Base-by-base conservation (phyloP, 2,113 vertebrate genomes). In the Dasypus novemcinctus region DNA sequence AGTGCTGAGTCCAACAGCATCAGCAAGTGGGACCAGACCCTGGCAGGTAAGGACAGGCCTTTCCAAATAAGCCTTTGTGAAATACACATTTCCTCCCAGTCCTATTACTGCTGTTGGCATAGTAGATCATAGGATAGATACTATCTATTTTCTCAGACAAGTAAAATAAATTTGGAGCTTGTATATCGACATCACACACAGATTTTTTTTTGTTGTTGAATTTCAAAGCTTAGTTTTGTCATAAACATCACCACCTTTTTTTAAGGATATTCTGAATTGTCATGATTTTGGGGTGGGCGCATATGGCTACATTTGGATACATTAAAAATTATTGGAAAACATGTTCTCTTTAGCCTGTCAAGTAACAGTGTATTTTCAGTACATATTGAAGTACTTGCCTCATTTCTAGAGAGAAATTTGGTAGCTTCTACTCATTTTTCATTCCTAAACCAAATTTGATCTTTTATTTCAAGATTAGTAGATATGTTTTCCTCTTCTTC, bases 1-100 rank as follows among this genome's bases (percentile, higher is more conserved):
- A 99, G 98, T 81, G 98, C 99, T 9, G 99, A 99, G 69, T 99
- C 99, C 4, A 98, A 97, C 69, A 99, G 99, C 12, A 98, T 99
- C 96, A 99, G 99, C 99, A 99, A 99, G 96, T 99, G 99, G 99
- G 99, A 99, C 98, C 99, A 99, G 97, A 99, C 99, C 0, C 99
- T 99, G 36, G 98, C 99, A 98, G 99, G 99, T 99, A 96, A 98
- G 97, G 99, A 99, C 68, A 98, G 88, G 80, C 75, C 92, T 95
- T 49, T 54, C 54, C 71, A 41, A 46, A 74, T 31, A 71, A 90
- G n/a, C 4, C 7, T 71, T 78, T 71, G 74, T 13, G 18, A 95
- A 87, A 93, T 52, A 20, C 12, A 17, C 38, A 1, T 25, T 74
- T 91, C n/a, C 33, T 93, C 25, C 7, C 15, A 63, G 33, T 71